These are phyloP conservation scores for Sitta europaea DNA, from an alignment of 2,113 vertebrate species.

Conservation along the genomic window DNA sequence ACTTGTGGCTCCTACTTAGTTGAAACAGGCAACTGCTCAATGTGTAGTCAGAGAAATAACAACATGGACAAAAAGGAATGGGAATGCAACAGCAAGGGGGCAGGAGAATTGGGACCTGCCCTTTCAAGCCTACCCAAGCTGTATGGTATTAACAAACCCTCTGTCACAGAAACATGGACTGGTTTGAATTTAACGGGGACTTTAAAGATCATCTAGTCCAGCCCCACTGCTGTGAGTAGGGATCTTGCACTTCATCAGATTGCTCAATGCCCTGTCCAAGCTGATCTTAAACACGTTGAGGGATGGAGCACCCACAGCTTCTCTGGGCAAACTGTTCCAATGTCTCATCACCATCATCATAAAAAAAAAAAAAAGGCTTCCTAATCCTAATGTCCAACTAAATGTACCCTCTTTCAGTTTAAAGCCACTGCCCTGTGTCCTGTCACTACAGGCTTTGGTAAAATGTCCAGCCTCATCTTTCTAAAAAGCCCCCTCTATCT, in stretches of 20 bases:
- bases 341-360: neutral
- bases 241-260: neutral
- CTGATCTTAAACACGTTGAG: neutral
- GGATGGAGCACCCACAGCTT: neutral
- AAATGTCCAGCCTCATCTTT: neutral
- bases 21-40: neutral
- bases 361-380: neutral
- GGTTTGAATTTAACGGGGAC: neutral
- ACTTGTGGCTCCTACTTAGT: neutral
- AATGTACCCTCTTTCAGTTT: neutral
- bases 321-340: neutral
- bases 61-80: neutral
- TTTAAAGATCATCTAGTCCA: neutral
- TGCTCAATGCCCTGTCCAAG: neutral
- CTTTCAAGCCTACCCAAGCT: neutral
- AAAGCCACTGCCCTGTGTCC: neutral
- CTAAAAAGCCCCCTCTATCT: neutral
- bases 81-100: neutral
- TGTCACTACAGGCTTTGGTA: neutral
- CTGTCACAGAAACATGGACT: neutral
- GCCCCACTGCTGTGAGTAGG: neutral
- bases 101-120: neutral
- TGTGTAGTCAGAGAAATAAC: neutral
- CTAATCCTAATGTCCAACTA: neutral
- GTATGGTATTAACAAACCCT: neutral